phyloP scores from a whole-genome alignment of 1,140 invertebrate genomes.

The Branchinecta lindahli region DNA sequence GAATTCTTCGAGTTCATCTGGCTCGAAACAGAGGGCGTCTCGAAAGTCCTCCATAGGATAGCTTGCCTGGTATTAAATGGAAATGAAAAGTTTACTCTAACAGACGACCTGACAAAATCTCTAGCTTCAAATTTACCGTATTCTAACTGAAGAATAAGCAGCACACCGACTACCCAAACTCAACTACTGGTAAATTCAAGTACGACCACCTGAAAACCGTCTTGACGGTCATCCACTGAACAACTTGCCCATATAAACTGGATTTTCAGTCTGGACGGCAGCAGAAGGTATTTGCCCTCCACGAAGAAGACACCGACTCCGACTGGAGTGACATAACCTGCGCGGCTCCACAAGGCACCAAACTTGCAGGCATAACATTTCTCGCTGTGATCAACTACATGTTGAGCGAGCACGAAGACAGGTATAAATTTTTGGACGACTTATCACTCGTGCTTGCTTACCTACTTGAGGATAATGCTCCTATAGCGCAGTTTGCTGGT shows the following conservation, averaged over 20 bases:
- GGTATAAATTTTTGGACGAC: slow-evolving; percentile 1
- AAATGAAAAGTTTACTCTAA: too few species aligned
- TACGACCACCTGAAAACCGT: too few species aligned
- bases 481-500: slow-evolving; percentile 1
- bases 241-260: not conserved
- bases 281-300: slow-evolving; percentile 4
- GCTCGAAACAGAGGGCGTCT: not conserved
- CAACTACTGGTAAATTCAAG: too few species aligned
- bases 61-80: too few species aligned
- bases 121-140: too few species aligned
- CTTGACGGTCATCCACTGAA: too few species aligned
- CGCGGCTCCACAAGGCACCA: not conserved
- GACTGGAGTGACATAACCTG: slow-evolving; percentile 5
- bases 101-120: too few species aligned
- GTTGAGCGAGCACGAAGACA: not conserved
- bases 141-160: too few species aligned
- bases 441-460: slow-evolving; percentile 5
- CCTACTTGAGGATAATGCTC: slow-evolving; percentile 8
- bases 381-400: slow-evolving; percentile 8
- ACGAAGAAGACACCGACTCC: slow-evolving; percentile 8
- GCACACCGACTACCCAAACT: too few species aligned
- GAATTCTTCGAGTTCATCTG: not conserved
- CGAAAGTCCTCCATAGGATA: not conserved
- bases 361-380: slow-evolving; percentile 8
- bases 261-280: slow-evolving; percentile 1